These are phyloP conservation scores for Parnassius smintheus DNA, from an alignment of 2,888 invertebrate species.

Conservation along the genomic window DNA sequence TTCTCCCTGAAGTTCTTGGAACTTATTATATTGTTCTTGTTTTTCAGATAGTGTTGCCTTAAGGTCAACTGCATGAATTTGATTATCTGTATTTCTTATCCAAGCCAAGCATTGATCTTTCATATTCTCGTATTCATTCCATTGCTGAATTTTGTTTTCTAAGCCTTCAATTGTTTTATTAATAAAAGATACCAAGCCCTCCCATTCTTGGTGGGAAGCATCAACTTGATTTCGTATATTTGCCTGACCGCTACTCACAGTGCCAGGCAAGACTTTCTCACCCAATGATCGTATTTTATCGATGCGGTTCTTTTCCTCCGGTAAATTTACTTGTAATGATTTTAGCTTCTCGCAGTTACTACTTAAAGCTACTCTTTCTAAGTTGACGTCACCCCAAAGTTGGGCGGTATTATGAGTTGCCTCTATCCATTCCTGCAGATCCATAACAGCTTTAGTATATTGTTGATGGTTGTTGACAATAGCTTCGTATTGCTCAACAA, in stretches of 20 bases:
- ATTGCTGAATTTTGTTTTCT: constrained; percentile 92
- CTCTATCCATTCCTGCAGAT: constrained; percentile 93
- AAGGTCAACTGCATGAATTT: constrained; percentile 92
- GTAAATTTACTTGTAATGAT: constrained; percentile 88
- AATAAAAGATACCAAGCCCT: constrained; percentile 88
- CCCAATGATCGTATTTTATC: constrained; percentile 90
- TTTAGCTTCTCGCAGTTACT: constrained; percentile 93
- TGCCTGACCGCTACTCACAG: constrained; percentile 89
- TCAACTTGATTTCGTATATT: constrained; percentile 94
- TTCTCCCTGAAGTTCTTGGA: constrained; percentile 91
- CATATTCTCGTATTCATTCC: constrained; percentile 94
- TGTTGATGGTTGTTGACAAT: constrained; percentile 94
- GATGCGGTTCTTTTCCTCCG: constrained; percentile 92
- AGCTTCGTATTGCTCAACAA: constrained; percentile 91
- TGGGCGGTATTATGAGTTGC: constrained; percentile 90
- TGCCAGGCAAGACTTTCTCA: constrained; percentile 94
- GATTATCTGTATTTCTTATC: constrained; percentile 93
- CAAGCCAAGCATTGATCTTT: constrained; percentile 92
- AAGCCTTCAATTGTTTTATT: constrained; percentile 89
- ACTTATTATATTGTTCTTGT: constrained; percentile 89
- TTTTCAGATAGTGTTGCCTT: constrained; percentile 92
- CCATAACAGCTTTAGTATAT: constrained; percentile 92
- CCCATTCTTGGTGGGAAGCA: constrained; percentile 94
- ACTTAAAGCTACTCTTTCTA: constrained; percentile 91
- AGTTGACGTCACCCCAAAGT: constrained; percentile 90